Conservation (phyloP, 1,140 invertebrate species). For the Planococcus citri region DNA sequence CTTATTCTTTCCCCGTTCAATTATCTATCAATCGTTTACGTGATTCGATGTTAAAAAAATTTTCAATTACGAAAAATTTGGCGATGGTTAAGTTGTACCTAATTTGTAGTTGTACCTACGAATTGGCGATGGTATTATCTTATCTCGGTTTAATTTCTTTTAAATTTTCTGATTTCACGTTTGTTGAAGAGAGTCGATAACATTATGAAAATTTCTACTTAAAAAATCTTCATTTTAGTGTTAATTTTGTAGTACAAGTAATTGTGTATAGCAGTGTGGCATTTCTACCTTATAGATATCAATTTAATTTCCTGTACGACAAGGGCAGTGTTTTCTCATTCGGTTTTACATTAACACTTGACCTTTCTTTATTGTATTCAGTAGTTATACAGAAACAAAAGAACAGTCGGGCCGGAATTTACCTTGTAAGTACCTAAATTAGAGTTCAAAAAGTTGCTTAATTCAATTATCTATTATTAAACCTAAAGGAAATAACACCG, state of each 20-base stretch:
- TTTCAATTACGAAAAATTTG: too few relatives aligned
- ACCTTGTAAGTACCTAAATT: background rate
- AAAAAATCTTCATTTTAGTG: background rate
- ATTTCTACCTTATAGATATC: too few relatives aligned
- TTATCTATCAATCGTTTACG: too few relatives aligned
- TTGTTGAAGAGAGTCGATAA: background rate
- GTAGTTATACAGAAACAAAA: background rate
- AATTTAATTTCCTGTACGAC: too few relatives aligned
- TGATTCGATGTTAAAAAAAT: too few relatives aligned
- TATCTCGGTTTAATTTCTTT: background rate
- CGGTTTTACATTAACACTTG: background rate
- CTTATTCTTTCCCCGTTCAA: too few relatives aligned
- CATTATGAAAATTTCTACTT: background rate
- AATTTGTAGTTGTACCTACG: too few relatives aligned
- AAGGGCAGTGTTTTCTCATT: background rate
- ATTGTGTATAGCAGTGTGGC: too few relatives aligned
- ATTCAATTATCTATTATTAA: too few relatives aligned
- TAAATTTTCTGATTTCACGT: background rate
- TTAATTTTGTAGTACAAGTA: background rate
- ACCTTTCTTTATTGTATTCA: background rate
- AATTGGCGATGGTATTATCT: background rate
- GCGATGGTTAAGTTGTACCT: too few relatives aligned
- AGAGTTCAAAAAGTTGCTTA: too few relatives aligned
- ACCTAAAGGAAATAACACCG: too few relatives aligned
- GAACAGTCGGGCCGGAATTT: background rate